These are phyloP conservation scores for Listrodromus nycthemerus DNA, from an alignment of 2,888 invertebrate species.

Conservation along the genomic window DNA sequence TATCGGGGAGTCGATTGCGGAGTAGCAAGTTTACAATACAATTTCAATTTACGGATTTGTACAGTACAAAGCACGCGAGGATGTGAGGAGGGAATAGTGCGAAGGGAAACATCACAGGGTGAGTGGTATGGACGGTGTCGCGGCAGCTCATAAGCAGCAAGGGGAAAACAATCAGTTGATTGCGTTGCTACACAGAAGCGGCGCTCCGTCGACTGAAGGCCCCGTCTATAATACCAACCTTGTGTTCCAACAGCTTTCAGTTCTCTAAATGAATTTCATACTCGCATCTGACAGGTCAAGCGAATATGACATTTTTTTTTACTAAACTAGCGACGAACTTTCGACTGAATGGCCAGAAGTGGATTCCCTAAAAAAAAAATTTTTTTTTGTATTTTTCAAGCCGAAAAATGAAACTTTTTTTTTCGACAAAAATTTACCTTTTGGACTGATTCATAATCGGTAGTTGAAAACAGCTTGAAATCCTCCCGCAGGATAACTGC, in stretches of 20 bases:
- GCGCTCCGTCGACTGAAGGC: not conserved
- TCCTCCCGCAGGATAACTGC: not conserved
- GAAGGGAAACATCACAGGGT: not conserved
- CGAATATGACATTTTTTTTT: too few relatives aligned
- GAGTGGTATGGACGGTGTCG: not conserved
- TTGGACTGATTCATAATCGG: not conserved
- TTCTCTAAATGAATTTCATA: not conserved
- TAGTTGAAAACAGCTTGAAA: not conserved
- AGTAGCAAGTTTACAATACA: not conserved
- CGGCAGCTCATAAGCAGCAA: slow-evolving; percentile 10
- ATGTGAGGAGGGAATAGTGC: not conserved
- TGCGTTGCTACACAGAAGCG: not conserved
- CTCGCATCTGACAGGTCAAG: slow-evolving; percentile 1
- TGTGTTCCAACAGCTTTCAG: not conserved
- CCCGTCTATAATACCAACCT: not conserved
- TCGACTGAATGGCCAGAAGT: not conserved
- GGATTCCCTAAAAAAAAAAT: too few relatives aligned
- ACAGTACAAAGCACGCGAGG: not conserved
- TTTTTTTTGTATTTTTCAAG: too few relatives aligned
- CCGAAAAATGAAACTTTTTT: too few relatives aligned
- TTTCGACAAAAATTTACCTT: too few relatives aligned
- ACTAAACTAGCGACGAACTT: too few relatives aligned
- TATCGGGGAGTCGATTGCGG: not conserved
- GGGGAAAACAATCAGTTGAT: slow-evolving; percentile 45
- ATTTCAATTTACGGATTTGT: slow-evolving; percentile 36